Conservation (phyloP, 1,140 invertebrate species). For the Sycophila sp. region DNA sequence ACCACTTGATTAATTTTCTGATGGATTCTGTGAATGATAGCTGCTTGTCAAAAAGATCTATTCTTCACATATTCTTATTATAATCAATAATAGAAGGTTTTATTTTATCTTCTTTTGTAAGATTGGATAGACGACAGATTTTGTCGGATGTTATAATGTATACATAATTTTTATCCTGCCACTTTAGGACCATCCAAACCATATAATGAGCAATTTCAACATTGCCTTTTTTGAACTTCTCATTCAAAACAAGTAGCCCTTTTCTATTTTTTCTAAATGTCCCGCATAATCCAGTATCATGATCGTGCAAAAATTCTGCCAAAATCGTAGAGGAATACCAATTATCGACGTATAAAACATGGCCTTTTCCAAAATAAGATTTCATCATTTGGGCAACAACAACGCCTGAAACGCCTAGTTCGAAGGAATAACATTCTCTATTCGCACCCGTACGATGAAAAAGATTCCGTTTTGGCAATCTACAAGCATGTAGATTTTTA, state of each 20-base stretch:
- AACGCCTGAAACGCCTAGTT: neutral
- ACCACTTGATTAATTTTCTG: slow-evolving; percentile 46
- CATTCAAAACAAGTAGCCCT: slow-evolving; percentile 41
- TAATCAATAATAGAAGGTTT: slow-evolving; percentile 13
- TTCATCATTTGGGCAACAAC: neutral
- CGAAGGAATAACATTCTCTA: neutral
- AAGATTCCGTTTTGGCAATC: neutral
- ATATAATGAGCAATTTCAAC: slow-evolving; percentile 36
- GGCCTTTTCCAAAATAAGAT: neutral
- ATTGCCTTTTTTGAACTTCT: slow-evolving; percentile 39
- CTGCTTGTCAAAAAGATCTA: neutral
- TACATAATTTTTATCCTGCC: slow-evolving; percentile 34
- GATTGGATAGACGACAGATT: too few relatives aligned
- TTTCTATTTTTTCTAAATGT: slow-evolving; percentile 43
- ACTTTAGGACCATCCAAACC: slow-evolving; percentile 43
- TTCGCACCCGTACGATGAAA: neutral
- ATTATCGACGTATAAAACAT: neutral
- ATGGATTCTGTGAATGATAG: slow-evolving; percentile 15
- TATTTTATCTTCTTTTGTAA: slow-evolving; percentile 15
- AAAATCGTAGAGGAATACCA: neutral
- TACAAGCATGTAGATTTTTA: neutral
- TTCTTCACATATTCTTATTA: neutral
- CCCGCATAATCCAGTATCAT: slow-evolving; percentile 40
- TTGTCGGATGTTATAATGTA: slow-evolving; percentile 23
- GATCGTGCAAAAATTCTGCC: neutral